Evolutionary conservation across 1,140 invertebrate genomes (phyloP).

Genomic region (Aphaenogaster ashmeadi): DNA sequence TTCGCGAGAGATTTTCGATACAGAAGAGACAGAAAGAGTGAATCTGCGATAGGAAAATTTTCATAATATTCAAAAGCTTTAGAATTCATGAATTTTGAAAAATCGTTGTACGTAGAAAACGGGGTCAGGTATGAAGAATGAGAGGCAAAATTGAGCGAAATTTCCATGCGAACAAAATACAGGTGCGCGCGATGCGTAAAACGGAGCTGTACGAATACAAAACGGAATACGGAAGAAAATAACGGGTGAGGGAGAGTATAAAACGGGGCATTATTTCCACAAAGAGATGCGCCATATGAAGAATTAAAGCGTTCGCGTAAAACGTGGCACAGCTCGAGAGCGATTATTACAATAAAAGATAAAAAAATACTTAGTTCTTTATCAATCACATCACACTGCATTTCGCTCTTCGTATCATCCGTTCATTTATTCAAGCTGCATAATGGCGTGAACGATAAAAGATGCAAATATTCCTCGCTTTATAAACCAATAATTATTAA

Average conservation of each 20-base stretch:
- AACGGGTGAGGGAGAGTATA: not conserved
- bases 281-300: not conserved
- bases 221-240: not conserved
- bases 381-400: not conserved
- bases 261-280: slow-evolving; percentile 1
- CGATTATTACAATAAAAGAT: not conserved
- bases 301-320: not conserved
- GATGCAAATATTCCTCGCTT: not conserved
- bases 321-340: not conserved
- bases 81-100: slow-evolving; percentile 30
- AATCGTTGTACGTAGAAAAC: not conserved
- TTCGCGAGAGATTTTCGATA: not conserved
- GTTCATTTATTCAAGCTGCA: slow-evolving; percentile 20
- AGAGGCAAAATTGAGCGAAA: not conserved
- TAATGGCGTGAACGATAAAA: not conserved
- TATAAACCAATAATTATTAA: slow-evolving; percentile 20
- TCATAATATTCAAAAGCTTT: slow-evolving; percentile 22
- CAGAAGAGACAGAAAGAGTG: not conserved
- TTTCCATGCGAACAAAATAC: slow-evolving; percentile 18
- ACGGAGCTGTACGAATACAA: not conserved
- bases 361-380: not conserved
- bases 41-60: not conserved
- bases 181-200: slow-evolving; percentile 2
- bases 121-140: not conserved
- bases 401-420: not conserved